Evolutionary conservation across 2,113 vertebrate species (phyloP).

Genomic region (Nothocercus nigrocapillus): DNA sequence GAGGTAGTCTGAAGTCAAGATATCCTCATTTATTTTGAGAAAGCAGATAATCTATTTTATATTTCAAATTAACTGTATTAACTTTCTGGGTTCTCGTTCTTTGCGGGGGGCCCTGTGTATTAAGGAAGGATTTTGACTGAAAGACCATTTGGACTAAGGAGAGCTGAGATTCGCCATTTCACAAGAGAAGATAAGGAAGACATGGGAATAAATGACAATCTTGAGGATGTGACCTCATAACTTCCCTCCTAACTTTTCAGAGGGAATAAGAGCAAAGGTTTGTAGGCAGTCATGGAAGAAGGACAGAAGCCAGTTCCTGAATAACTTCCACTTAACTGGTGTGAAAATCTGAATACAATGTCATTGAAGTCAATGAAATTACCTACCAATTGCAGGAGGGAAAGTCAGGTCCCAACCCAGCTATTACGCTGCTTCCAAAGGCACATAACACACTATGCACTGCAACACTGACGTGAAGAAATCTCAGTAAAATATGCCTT

Average conservation of each 20-base stretch:
- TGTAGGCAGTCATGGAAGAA: background rate
- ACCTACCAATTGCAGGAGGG: background rate
- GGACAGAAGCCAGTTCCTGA: background rate
- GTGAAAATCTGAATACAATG: background rate
- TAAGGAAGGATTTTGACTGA: background rate
- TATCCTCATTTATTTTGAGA: background rate
- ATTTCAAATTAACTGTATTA: background rate
- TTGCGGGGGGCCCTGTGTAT: background rate
- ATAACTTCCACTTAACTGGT: background rate
- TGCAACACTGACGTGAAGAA: background rate
- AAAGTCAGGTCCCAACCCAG: background rate
- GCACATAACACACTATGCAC: background rate
- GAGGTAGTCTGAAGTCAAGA: fast-evolving
- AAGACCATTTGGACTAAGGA: fast-evolving
- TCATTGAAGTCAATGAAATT: background rate
- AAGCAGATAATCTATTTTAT: background rate
- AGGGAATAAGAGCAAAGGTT: background rate
- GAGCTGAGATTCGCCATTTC: background rate
- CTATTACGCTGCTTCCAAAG: background rate
- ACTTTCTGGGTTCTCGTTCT: background rate
- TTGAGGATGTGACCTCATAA: background rate
- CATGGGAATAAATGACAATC: background rate
- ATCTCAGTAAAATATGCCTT: background rate
- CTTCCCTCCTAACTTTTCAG: background rate
- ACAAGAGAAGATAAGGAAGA: background rate